Evolutionary conservation across 2,888 invertebrate species (phyloP), one percentile per base, ranked within the genome.

Genomic region (Agrilus biguttatus): DNA sequence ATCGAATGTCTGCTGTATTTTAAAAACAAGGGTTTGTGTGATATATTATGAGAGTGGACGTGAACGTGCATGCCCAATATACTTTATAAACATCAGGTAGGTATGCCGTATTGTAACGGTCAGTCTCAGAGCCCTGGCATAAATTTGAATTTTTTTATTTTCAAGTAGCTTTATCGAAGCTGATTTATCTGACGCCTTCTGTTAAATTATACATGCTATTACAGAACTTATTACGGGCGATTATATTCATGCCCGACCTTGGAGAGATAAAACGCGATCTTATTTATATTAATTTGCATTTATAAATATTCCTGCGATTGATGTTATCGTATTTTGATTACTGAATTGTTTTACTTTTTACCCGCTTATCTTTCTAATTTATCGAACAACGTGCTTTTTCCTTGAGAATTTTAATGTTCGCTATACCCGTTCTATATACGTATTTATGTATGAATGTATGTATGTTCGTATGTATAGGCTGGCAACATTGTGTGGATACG

Each of bases 141-240:
- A 61, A 59, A 61, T 62, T 62, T 56, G 55, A 61, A 60, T 62
- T 59, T 58, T 21, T 61, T 60, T 60, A 61, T 58, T 58, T 60
- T 56, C 56, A 57, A 60, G 56, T 53, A 57, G 58, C 55, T 57
- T 61, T 61, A 61, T 60, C 60, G 53, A 42, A 21, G 32, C 33
- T 38, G 41, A 44, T 44, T 42, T 46, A 45, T 42, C 44, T 56
- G 55, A 56, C 58, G 60, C 59, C 60, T 61, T 56, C 59, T 61
- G 60, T 53, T 62, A 60, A 62, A 60, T 61, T 62, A 61, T 61
- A 55, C 54, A 55, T 55, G 53, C 53, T 54, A 55, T 55, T 55
- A 55, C 53, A 44, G 51, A 50, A 51, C 54, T 53, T 53, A 55
- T 54, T 55, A 55, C 53, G 50, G 49, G 51, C 52, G 55, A 55